Conservation (phyloP, 2,797 vertebrate genomes). For the Lophius americanus region DNA sequence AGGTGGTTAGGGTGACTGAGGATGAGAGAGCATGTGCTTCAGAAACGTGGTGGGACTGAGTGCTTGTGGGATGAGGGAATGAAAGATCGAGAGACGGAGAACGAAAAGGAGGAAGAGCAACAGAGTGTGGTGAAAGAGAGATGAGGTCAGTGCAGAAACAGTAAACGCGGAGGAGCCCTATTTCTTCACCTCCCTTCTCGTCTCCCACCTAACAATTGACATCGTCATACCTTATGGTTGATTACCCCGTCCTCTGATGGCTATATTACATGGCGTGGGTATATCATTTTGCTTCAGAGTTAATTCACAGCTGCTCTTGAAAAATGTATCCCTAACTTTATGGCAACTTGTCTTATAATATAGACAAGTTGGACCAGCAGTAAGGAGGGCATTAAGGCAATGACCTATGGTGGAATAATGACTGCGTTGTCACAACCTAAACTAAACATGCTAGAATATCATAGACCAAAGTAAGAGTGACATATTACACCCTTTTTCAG, state of each 20-base stretch:
- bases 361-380: not conserved
- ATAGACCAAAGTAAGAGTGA: not conserved
- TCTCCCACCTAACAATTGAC: conserved; percentile 52
- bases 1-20: conserved; percentile 71
- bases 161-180: conserved; percentile 43
- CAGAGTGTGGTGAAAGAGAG: conserved; percentile 53
- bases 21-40: conserved; percentile 65
- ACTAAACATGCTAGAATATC: conserved; percentile 1
- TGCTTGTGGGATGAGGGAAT: conserved; percentile 47
- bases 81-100: conserved; percentile 50
- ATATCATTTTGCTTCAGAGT: conserved; percentile 57
- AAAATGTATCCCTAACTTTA: conserved; percentile 42
- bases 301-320: conserved; percentile 44
- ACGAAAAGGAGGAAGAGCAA: conserved; percentile 49
- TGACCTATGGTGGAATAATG: conserved; percentile 5
- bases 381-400: conserved; percentile 12
- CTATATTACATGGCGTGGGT: conserved; percentile 50
- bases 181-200: conserved; percentile 26
- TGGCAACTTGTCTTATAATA: conserved; percentile 18
- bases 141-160: conserved; percentile 67
- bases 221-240: conserved; percentile 62
- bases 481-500: too few species aligned
- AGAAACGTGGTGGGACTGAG: conserved; percentile 59
- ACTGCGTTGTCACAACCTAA: conserved; percentile 1
- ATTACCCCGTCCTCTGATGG: conserved; percentile 61